phyloP scores from a whole-genome alignment of 2,113 vertebrate genomes.

The Numenius arquata region DNA sequence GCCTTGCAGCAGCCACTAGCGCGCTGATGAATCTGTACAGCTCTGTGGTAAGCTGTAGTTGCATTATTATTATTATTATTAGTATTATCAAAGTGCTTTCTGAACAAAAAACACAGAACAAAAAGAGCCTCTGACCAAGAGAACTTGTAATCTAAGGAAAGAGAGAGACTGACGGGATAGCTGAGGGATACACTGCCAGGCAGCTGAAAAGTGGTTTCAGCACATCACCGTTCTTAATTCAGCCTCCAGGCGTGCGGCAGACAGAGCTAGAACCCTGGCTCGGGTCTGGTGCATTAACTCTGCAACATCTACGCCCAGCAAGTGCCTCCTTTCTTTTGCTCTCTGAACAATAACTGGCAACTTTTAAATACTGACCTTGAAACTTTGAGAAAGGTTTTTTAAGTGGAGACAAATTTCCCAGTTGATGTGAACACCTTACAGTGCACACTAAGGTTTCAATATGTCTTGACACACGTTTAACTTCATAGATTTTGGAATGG shows the following conservation, averaged over 20 bases:
- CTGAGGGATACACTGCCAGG: not conserved
- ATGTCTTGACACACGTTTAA: not conserved
- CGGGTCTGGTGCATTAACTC: not conserved
- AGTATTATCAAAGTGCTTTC: not conserved
- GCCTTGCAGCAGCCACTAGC: not conserved
- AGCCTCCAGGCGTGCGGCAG: not conserved
- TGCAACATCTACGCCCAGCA: not conserved
- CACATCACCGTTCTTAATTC: not conserved
- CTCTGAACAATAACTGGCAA: not conserved
- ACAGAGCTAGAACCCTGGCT: not conserved
- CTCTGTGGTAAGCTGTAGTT: not conserved
- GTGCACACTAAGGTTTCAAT: not conserved
- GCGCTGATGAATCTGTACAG: accelerated
- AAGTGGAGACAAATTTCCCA: not conserved
- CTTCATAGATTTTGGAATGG: not conserved
- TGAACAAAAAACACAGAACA: not conserved
- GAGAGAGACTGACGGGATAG: not conserved
- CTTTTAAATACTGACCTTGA: not conserved
- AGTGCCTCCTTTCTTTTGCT: not conserved
- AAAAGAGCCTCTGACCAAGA: not conserved
- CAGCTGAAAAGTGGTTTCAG: not conserved
- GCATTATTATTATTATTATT: not conserved
- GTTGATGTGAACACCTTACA: not conserved
- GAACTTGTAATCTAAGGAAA: not conserved
- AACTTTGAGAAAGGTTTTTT: not conserved